Evolutionary conservation across 2,113 vertebrate species (phyloP).

Genomic region (Acrocephalus arundinaceus): DNA sequence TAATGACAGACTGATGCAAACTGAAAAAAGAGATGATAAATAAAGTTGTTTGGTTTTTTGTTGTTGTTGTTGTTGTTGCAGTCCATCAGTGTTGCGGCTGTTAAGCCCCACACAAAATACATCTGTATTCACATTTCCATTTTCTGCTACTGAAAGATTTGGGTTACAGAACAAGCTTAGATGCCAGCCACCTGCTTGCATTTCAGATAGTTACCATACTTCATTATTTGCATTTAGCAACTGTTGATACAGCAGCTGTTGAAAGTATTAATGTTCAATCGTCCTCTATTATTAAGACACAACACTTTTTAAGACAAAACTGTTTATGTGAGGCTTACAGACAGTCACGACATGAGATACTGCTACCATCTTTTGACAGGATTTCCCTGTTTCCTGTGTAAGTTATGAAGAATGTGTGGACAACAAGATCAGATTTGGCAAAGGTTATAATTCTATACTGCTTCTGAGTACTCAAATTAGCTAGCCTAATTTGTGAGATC

Average conservation of each 20-base stretch:
- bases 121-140: background rate
- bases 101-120: background rate
- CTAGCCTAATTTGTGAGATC: background rate
- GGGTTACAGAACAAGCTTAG: background rate
- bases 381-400: background rate
- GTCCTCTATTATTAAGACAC: background rate
- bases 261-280: background rate
- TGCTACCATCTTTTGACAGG: background rate
- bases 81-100: background rate
- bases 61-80: background rate
- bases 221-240: background rate
- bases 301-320: background rate
- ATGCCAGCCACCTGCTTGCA: background rate
- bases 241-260: background rate
- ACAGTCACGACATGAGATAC: background rate
- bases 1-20: background rate
- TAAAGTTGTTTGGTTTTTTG: background rate
- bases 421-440: background rate
- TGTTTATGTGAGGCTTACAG: background rate
- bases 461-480: background rate
- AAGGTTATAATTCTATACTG: background rate
- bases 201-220: background rate
- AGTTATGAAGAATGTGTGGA: background rate
- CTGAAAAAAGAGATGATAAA: background rate
- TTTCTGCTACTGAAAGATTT: background rate